Conservation (phyloP, 1,140 invertebrate genomes). For the Atta texana region DNA sequence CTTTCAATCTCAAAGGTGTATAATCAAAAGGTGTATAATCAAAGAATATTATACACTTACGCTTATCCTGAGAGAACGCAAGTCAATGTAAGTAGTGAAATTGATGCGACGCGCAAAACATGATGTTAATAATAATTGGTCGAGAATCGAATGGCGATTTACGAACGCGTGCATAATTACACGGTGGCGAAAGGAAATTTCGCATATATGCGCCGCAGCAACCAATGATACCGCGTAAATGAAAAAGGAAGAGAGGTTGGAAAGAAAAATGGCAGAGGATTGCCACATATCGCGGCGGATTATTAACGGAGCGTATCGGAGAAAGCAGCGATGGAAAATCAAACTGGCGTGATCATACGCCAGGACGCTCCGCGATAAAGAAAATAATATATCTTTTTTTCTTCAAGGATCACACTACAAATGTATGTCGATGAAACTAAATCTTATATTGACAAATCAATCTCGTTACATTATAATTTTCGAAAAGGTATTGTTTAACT, state of each 20-base stretch:
- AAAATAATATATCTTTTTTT: slow-evolving; percentile 27
- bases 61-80: background rate
- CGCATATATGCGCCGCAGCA: slow-evolving; percentile 68
- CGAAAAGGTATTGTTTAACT: background rate
- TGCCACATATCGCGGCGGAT: slow-evolving; percentile 75
- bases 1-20: too few relatives aligned
- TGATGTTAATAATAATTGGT: slow-evolving; percentile 30
- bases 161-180: slow-evolving; percentile 34
- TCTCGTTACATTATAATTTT: background rate
- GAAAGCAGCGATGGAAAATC: slow-evolving; percentile 82
- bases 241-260: slow-evolving; percentile 73
- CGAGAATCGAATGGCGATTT: background rate
- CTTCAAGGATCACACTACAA: background rate
- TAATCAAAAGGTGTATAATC: too few relatives aligned
- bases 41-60: background rate
- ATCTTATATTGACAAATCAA: too few relatives aligned
- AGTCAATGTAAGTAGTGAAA: slow-evolving; percentile 44
- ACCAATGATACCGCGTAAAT: slow-evolving; percentile 61
- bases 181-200: slow-evolving; percentile 79
- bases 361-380: slow-evolving; percentile 64
- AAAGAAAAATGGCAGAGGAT: slow-evolving; percentile 68
- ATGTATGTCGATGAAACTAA: background rate
- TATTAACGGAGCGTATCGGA: slow-evolving; percentile 85
- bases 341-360: slow-evolving; percentile 63
- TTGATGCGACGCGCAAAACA: slow-evolving; percentile 29